These are phyloP conservation scores for Carettochelys insculpta DNA, from an alignment of 2,113 vertebrate genomes.

Conservation along the genomic window DNA sequence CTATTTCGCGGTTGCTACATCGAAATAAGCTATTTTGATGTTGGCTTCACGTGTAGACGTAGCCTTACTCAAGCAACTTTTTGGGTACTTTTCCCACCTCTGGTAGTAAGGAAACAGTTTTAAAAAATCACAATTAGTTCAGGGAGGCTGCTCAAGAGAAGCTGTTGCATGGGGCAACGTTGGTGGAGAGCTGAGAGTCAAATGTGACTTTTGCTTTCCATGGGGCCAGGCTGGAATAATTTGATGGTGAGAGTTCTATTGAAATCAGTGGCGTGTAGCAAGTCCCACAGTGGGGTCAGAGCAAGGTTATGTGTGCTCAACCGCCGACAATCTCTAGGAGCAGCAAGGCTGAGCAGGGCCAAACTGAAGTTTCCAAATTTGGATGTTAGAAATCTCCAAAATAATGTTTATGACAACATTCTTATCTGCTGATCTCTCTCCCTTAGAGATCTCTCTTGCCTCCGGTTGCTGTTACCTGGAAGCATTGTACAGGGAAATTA, in stretches of 20 bases:
- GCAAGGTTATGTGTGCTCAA: fast-evolving
- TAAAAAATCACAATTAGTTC: neutral
- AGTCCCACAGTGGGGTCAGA: neutral
- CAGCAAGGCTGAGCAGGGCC: neutral
- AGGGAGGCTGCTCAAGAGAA: neutral
- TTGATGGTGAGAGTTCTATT: neutral
- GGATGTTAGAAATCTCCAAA: neutral
- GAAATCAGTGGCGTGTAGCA: neutral
- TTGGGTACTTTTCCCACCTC: too few relatives aligned
- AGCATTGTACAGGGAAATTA: neutral
- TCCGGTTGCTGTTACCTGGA: neutral
- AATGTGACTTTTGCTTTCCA: neutral
- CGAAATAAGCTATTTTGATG: too few relatives aligned
- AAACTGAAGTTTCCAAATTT: neutral
- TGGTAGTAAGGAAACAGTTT: too few relatives aligned
- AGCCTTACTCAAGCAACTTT: too few relatives aligned
- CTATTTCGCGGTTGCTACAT: too few relatives aligned
- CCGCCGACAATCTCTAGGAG: neutral
- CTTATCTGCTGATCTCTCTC: neutral
- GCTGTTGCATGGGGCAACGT: neutral
- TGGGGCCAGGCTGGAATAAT: neutral
- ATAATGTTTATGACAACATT: neutral
- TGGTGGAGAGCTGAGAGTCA: neutral
- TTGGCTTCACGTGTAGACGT: too few relatives aligned
- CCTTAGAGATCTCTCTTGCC: neutral